Base-by-base conservation (phyloP, 2,113 vertebrate genomes). In the Hyla sarda region DNA sequence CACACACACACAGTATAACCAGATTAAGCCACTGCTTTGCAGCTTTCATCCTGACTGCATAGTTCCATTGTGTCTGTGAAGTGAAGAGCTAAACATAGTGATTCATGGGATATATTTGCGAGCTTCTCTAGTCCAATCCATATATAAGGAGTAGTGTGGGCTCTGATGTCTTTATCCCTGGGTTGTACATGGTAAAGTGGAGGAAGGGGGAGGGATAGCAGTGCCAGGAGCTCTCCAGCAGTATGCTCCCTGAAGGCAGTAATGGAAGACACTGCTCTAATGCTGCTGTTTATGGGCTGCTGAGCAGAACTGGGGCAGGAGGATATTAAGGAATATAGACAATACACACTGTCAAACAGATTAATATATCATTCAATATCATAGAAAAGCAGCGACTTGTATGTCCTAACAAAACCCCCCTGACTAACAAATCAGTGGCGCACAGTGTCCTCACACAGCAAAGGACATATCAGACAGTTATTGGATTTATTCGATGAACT, bases 321-420 rank as follows among this genome's bases (percentile, higher is more conserved):
- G 78, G 85, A 87, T 87, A 87, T 87, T 87, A 87, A 74, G 54
- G 77, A 87, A 81, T 78, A 87, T 74, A 87, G 85, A 87, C 85
- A 86, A 87, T 82, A 23, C 85, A 82, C 69, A 62, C 78, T 74
- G 77, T 87, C 85, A 82, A 28, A 82, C 34, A 58, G 77, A 87
- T 81, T 87, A 87, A 54, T 81, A 45, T 54, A 87, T 73, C 67
- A 60, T 82, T 82, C 85, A 82, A 60, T 82, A 87, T 81, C 78
- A 82, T 82, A 87, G 56, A 50, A 74, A 45, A 65, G 5, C 30
- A 82, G 67, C 30, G 67, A 87, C 77, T 86, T 50, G 45, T 47
- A 47, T 50, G 62, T 76, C 54, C 72, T 75, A 28, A 23, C 32
- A 74, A 72, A 74, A 32, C 58, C 50, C 65, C 82, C 25, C 32